phyloP scores from a whole-genome alignment of 37 sponge, comb jelly and placozoan genomes.

The Dysidea cf. avara region DNA sequence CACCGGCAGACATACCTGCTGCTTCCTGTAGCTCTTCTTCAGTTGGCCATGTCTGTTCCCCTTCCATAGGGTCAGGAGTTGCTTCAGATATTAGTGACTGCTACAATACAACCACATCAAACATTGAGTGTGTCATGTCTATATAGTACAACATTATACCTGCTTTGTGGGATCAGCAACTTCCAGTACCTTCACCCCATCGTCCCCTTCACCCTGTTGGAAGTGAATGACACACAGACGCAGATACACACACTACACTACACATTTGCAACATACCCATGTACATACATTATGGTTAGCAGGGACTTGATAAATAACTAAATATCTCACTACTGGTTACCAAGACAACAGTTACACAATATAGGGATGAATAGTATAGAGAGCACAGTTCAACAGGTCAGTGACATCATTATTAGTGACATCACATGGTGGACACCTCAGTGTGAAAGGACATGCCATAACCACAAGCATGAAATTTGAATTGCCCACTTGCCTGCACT shows the following conservation, averaged over 20 bases:
- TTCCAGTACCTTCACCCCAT: slow-evolving; percentile 47
- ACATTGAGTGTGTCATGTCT: not conserved
- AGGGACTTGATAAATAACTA: too few relatives aligned
- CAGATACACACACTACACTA: not conserved
- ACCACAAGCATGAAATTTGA: too few relatives aligned
- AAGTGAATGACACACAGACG: not conserved
- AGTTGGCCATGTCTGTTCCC: slow-evolving; percentile 98
- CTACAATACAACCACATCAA: slow-evolving; percentile 22
- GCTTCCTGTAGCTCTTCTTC: slow-evolving; percentile 85
- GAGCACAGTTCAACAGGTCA: too few relatives aligned
- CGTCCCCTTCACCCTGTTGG: slow-evolving; percentile 23
- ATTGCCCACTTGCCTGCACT: too few relatives aligned
- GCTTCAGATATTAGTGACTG: slow-evolving; percentile 74
- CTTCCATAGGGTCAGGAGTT: slow-evolving; percentile 90
- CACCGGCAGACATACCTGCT: too few relatives aligned
- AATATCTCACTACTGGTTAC: too few relatives aligned
- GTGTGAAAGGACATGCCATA: too few relatives aligned
- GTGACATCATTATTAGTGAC: too few relatives aligned
- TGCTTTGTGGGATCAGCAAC: slow-evolving; percentile 74
- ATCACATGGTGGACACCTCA: too few relatives aligned
- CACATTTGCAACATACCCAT: not conserved
- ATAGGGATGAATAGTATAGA: too few relatives aligned
- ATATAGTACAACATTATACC: slow-evolving; percentile 15
- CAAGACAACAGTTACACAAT: too few relatives aligned
- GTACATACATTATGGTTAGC: too few relatives aligned